A percentile compares a stretch with the other conserved stretches of the same genome.
phyloP scores from a whole-genome alignment of 2,888 invertebrate genomes.

The Idaea straminata region DNA sequence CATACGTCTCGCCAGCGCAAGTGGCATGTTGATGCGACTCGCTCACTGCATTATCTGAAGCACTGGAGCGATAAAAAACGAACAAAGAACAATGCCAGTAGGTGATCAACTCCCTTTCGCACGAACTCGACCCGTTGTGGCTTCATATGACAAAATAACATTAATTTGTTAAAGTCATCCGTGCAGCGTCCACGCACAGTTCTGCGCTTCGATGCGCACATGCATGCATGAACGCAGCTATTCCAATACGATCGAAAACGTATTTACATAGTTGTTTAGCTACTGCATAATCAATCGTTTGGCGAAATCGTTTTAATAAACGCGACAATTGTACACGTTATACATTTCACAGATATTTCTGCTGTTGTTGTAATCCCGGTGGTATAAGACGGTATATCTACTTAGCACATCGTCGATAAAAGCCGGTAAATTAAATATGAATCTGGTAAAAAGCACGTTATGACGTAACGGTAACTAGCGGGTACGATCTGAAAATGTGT shows the following conservation, averaged over 20 bases:
- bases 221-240: slow-evolving; percentile 57
- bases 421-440: slow-evolving; percentile 27
- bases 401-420: slow-evolving; percentile 16
- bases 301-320: slow-evolving; percentile 60
- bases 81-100: slow-evolving; percentile 77
- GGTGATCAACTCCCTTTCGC: slow-evolving; percentile 72
- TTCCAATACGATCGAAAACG: slow-evolving; percentile 52
- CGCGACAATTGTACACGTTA: slow-evolving; percentile 38
- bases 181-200: slow-evolving; percentile 43
- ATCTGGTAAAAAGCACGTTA: neutral
- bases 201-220: slow-evolving; percentile 47
- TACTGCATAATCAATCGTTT: slow-evolving; percentile 55
- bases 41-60: slow-evolving; percentile 68
- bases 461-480: neutral
- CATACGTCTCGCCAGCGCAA: slow-evolving; percentile 49
- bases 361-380: slow-evolving; percentile 2
- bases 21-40: slow-evolving; percentile 48
- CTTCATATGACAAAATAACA: slow-evolving; percentile 70
- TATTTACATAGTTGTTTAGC: slow-evolving; percentile 59
- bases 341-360: neutral
- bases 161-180: slow-evolving; percentile 56
- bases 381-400: slow-evolving; percentile 18
- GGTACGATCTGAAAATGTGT: neutral
- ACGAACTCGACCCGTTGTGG: slow-evolving; percentile 58
- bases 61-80: slow-evolving; percentile 74